A percentile compares a stretch with the other conserved stretches of the same genome.
Evolutionary conservation across 35 echinoderm and acorn worm genomes (phyloP).

Genomic region (Apostichopus parvimensis): DNA sequence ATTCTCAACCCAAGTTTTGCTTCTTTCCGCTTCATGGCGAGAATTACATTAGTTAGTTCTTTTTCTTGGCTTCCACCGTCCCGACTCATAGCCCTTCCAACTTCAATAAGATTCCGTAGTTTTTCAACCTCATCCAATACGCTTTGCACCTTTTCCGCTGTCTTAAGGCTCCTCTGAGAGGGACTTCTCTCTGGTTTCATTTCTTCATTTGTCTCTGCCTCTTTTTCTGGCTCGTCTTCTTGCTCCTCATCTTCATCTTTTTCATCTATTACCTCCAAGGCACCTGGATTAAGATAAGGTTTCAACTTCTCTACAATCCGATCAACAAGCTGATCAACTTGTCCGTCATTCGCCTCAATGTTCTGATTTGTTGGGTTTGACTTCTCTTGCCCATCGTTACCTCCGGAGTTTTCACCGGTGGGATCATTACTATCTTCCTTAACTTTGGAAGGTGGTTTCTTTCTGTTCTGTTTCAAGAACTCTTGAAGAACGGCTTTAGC

Average conservation of each 20-base stretch:
- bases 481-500: conserved; percentile 25
- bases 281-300: conserved; percentile 18
- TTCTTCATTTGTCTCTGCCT: not conserved
- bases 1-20: not conserved
- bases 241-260: conserved; percentile 17
- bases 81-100: not conserved
- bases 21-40: conserved; percentile 43
- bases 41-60: conserved; percentile 27
- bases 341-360: conserved; percentile 3
- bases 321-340: conserved; percentile 41
- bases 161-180: conserved; percentile 32
- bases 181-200: not conserved
- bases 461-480: conserved; percentile 28
- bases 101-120: conserved; percentile 33
- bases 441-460: not conserved
- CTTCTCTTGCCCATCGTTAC: not conserved
- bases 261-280: conserved; percentile 46
- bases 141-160: conserved; percentile 40
- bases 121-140: conserved; percentile 40
- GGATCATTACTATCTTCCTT: not conserved
- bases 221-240: not conserved
- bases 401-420: not conserved
- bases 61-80: conserved; percentile 31
- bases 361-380: not conserved
- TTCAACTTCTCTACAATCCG: conserved; percentile 45